phyloP scores from a whole-genome alignment of 35 echinoderm and acorn worm species.

The Lytechinus pictus region DNA sequence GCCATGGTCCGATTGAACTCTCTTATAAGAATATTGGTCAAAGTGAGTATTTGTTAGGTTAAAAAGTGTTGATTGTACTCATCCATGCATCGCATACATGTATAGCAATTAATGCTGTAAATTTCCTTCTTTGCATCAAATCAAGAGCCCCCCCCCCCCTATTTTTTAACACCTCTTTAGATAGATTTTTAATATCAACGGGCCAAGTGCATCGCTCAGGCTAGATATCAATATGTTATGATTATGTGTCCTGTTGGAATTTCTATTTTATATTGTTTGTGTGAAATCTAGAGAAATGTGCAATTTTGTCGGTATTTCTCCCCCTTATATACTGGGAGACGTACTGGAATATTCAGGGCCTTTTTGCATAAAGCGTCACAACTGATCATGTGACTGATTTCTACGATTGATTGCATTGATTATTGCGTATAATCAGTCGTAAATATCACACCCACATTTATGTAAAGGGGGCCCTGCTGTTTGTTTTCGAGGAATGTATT shows the following conservation, averaged over 20 bases:
- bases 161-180: not conserved
- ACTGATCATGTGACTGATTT: too few species aligned
- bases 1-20: too few species aligned
- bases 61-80: too few species aligned
- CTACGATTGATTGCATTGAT: too few species aligned
- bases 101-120: too few species aligned
- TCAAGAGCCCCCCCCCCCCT: not conserved
- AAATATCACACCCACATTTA: too few species aligned
- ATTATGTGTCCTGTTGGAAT: not conserved
- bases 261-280: not conserved
- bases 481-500: not conserved
- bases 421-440: too few species aligned
- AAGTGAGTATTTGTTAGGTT: too few species aligned
- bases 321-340: not conserved
- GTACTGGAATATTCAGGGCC: not conserved
- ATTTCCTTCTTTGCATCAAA: not conserved
- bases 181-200: not conserved
- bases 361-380: too few species aligned
- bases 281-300: conserved; percentile 18
- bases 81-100: too few species aligned
- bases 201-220: not conserved
- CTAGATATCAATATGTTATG: not conserved
- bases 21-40: too few species aligned
- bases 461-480: not conserved
- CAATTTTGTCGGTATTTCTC: not conserved